These are phyloP conservation scores for Muricea muricata DNA, from an alignment of 92 coral and sea anemone genomes.

Conservation along the genomic window DNA sequence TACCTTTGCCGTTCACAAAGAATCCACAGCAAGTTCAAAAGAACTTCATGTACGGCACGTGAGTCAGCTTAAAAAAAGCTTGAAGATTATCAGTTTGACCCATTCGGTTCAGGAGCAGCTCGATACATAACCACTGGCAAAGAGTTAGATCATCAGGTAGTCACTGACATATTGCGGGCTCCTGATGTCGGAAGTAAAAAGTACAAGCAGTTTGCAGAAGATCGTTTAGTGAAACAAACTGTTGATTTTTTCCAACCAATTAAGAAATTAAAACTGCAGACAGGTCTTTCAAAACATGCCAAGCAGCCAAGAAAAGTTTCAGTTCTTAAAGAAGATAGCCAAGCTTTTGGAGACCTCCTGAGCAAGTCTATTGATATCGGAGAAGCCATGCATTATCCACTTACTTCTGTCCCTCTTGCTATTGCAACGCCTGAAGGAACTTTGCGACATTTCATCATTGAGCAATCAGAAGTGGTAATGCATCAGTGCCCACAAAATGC, in stretches of 20 bases:
- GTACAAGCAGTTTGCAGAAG: neutral
- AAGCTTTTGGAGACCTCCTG: neutral
- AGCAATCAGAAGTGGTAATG: neutral
- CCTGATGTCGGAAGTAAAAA: neutral
- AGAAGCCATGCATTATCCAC: neutral
- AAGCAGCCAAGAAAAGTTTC: neutral
- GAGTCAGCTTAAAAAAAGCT: neutral
- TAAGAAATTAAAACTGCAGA: neutral
- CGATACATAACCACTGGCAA: neutral
- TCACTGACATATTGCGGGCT: neutral
- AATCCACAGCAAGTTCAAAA: neutral
- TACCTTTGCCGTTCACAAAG: slow-evolving; percentile 4
- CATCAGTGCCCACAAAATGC: neutral
- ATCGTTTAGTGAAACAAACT: neutral
- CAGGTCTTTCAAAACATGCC: neutral
- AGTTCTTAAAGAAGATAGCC: neutral
- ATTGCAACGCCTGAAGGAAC: slow-evolving; percentile 2
- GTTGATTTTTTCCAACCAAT: slow-evolving; percentile 1
- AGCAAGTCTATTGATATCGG: neutral
- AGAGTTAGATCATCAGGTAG: slow-evolving; percentile 1
- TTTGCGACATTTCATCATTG: neutral
- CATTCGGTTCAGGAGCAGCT: neutral
- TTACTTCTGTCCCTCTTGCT: neutral
- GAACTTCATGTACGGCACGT: neutral
- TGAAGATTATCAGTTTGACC: neutral